Evolutionary conservation across 2,888 invertebrate genomes (phyloP).

Genomic region (Drosophila fulvimacula): DNA sequence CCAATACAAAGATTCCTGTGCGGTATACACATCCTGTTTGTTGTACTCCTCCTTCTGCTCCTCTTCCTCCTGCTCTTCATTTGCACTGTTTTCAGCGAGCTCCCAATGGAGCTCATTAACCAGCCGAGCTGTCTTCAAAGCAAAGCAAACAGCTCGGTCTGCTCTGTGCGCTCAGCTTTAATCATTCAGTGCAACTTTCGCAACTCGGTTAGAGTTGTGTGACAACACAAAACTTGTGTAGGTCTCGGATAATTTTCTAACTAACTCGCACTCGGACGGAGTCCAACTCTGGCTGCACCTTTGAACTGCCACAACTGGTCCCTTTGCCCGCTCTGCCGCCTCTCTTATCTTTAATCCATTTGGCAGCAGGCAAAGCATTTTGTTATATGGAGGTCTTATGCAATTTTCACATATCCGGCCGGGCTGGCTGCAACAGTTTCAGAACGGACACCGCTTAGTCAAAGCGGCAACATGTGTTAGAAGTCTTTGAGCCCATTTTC

Average conservation of each 20-base stretch:
- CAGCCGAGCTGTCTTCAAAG: conserved; percentile 17
- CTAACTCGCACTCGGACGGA: conserved; percentile 1
- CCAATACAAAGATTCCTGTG: conserved; percentile 33
- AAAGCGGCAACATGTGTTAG: conserved; percentile 62
- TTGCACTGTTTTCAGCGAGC: conserved; percentile 39
- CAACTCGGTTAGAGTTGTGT: conserved; percentile 21
- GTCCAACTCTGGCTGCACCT: conserved; percentile 39
- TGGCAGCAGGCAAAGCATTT: conserved; percentile 56
- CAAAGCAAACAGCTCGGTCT: background rate
- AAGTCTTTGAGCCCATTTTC: conserved; percentile 61
- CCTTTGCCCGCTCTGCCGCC: background rate
- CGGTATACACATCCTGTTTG: conserved; percentile 46
- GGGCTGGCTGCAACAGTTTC: conserved; percentile 31
- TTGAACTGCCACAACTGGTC: conserved; percentile 49
- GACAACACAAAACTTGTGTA: conserved; percentile 19
- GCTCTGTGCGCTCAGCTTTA: background rate
- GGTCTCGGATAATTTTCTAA: conserved; percentile 12
- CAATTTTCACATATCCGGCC: conserved; percentile 69
- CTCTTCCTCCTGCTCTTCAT: conserved; percentile 44
- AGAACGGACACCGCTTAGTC: conserved; percentile 16
- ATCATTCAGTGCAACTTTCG: conserved; percentile 31
- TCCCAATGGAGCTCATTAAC: conserved; percentile 51
- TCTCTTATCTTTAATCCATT: conserved; percentile 29
- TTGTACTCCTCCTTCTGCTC: background rate
- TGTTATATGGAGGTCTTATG: conserved; percentile 67